Base-by-base conservation (phyloP, 2,113 vertebrate genomes). In the Sialia sialis region DNA sequence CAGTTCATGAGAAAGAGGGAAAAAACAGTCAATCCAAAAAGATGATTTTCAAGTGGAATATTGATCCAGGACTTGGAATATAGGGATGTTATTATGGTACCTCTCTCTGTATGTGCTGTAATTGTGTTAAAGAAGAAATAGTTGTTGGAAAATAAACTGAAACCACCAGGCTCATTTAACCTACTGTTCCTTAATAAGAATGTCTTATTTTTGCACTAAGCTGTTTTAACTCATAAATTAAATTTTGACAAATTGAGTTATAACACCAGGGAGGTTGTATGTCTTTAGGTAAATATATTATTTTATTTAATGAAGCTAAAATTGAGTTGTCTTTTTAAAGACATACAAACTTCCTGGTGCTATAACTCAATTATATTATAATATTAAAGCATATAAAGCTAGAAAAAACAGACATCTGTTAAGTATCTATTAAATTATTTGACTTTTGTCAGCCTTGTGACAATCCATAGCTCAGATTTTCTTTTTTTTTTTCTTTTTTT, bases 251-350 rank as follows among this genome's bases (percentile, higher is more conserved):
- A 51, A 73, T 34, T 66, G 11, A 4, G 1, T 80, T 79, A 51
- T 44, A 70, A 2, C 3, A 34, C 11, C 11, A 69, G 10, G 1
- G 2, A 0, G 8, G 25, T 41, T 60, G 16, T 13, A 77, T 49
- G 13, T 81, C 17, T 49, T 82, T 5, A 32, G 51, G 30, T 20
- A 59, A n/a, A 70, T 29, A 27, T 29, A 20, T 34, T 63, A 32
- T 43, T 63, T 26, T 49, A 27, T 51, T 51, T 51, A 38, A 5
- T 32, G 36, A 58, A 80, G 29, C 5, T 16, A 23, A 43, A 64
- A 51, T 38, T 5, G 13, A 63, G 11, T 6, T 5, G 4, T 2
- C 49, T 46, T 55, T 72, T 64, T 27, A 8, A 64, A 43, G 32
- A 29, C 30, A 48, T 36, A 26, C 10, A 73, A 73, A 29, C 5